Conservation (phyloP, 2,113 vertebrate genomes). For the Carlito syrichta region DNA sequence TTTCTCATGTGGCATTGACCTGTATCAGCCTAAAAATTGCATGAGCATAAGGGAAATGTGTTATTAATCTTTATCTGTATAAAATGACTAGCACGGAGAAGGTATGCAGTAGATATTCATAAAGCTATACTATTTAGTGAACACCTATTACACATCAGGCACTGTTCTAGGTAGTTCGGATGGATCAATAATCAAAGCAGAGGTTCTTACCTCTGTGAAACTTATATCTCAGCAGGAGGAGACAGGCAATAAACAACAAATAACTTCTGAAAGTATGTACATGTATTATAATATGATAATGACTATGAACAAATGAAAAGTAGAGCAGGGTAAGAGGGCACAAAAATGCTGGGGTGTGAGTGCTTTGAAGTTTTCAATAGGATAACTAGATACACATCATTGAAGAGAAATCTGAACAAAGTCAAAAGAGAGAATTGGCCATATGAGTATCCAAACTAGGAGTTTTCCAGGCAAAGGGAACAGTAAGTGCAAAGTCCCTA, state of each 20-base stretch:
- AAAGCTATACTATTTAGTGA: not conserved
- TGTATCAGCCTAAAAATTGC: not conserved
- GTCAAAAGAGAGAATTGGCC: not conserved
- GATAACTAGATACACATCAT: not conserved
- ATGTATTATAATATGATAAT: not conserved
- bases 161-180: not conserved
- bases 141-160: not conserved
- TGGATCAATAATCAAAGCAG: not conserved
- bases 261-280: not conserved
- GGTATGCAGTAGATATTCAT: not conserved
- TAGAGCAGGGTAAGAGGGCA: not conserved
- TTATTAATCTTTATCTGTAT: not conserved
- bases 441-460: not conserved
- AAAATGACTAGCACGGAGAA: not conserved
- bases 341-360: not conserved
- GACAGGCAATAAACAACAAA: not conserved
- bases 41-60: not conserved
- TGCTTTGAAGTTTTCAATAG: not conserved
- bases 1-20: not conserved
- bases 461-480: not conserved
- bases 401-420: not conserved
- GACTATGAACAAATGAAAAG: not conserved
- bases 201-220: not conserved
- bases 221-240: not conserved
- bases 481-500: not conserved